Conservation (phyloP, 2,888 invertebrate genomes). For the Erebia palarica region DNA sequence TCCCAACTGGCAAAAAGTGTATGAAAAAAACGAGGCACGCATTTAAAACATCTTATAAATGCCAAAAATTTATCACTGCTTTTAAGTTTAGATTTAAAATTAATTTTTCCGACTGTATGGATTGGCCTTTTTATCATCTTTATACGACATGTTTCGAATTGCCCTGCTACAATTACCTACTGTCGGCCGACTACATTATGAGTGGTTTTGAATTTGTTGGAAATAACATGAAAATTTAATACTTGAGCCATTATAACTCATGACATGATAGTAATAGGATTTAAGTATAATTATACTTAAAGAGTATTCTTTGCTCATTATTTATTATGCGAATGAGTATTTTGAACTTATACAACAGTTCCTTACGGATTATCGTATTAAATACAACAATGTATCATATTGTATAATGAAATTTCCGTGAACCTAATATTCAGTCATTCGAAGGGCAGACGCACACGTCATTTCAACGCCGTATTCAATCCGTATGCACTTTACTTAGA, state of each 20-base stretch:
- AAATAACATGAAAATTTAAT: constrained; percentile 13
- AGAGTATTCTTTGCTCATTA: neutral
- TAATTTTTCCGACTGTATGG: neutral
- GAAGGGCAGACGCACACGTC: constrained; percentile 71
- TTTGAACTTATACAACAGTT: neutral
- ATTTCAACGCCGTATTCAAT: constrained; percentile 66
- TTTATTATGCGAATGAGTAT: neutral
- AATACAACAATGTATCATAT: constrained; percentile 41
- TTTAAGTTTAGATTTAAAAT: neutral
- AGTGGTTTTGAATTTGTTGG: constrained; percentile 33
- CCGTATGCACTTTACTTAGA: constrained; percentile 80
- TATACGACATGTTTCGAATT: constrained; percentile 46
- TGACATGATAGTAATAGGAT: no score
- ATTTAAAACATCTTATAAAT: no score
- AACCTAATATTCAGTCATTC: constrained; percentile 59
- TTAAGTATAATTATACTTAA: no score
- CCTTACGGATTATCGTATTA: constrained; percentile 37
- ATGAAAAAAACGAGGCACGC: no score
- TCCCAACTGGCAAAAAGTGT: no score
- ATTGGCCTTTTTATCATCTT: constrained; percentile 35
- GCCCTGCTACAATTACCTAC: constrained; percentile 44
- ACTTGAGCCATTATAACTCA: no score
- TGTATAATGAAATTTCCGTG: constrained; percentile 43
- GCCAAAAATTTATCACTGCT: no score
- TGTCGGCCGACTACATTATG: constrained; percentile 36